These are phyloP conservation scores for Chymomyza costata DNA, from an alignment of 1,140 invertebrate genomes.

Conservation along the genomic window DNA sequence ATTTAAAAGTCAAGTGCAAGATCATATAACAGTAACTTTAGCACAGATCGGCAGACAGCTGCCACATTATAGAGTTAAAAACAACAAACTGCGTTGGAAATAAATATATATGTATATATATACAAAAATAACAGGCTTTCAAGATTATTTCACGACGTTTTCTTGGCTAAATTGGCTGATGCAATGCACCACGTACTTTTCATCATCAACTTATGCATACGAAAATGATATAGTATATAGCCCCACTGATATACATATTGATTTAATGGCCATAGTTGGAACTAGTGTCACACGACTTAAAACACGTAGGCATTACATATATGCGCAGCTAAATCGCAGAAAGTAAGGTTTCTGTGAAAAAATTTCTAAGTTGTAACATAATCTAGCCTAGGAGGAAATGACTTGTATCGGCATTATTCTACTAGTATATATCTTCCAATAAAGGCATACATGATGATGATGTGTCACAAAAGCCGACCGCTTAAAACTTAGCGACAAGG, in stretches of 20 bases:
- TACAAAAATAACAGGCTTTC: conserved; percentile 38
- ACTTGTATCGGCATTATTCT: too few species aligned
- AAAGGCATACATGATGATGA: too few species aligned
- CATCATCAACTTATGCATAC: conserved; percentile 53
- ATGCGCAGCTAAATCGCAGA: not conserved
- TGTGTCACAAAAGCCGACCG: too few species aligned
- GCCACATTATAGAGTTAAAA: conserved; percentile 23
- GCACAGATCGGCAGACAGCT: conserved; percentile 14
- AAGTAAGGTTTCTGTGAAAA: too few species aligned
- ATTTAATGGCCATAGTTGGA: conserved; percentile 5
- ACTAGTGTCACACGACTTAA: not conserved
- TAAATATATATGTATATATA: conserved; percentile 32
- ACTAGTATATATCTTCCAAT: too few species aligned
- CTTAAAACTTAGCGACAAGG: too few species aligned
- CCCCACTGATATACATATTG: conserved; percentile 27
- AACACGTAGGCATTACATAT: not conserved
- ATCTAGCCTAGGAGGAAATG: too few species aligned
- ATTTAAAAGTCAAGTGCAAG: conserved; percentile 12
- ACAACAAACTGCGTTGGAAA: conserved; percentile 3
- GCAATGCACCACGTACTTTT: conserved; percentile 60
- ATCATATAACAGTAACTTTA: conserved; percentile 12
- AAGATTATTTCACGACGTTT: conserved; percentile 18
- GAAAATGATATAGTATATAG: conserved; percentile 12
- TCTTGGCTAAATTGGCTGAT: conserved; percentile 62
- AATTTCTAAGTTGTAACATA: too few species aligned